These are phyloP conservation scores for Hirundichthys speculiger DNA, from an alignment of 2,113 vertebrate genomes.

Conservation along the genomic window DNA sequence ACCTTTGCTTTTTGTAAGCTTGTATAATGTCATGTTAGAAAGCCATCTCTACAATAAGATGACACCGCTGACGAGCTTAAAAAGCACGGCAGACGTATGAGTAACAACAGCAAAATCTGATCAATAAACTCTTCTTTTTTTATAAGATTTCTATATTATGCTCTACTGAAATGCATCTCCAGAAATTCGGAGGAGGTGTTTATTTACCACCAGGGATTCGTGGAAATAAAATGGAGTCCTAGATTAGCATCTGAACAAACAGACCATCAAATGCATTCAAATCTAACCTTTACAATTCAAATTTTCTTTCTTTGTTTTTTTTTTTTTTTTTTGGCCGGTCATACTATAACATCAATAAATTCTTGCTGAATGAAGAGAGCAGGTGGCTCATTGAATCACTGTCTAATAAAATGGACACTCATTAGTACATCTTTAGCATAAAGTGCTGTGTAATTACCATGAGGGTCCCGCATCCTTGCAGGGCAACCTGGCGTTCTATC, in stretches of 20 bases:
- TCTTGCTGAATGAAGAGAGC: constrained; percentile 46
- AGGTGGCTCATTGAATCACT: constrained; percentile 69
- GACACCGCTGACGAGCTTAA: constrained; percentile 65
- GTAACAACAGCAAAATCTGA: constrained; percentile 58
- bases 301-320: constrained; percentile 3
- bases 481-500: constrained; percentile 40
- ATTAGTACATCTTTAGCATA: constrained; percentile 71
- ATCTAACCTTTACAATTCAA: constrained; percentile 64
- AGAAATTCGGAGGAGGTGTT: constrained; percentile 8
- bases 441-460: constrained; percentile 69
- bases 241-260: constrained; percentile 31
- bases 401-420: constrained; percentile 70
- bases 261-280: constrained; percentile 51
- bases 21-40: constrained; percentile 77
- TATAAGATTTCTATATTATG: constrained; percentile 40
- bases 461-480: constrained; percentile 38
- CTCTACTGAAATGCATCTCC: constrained; percentile 47
- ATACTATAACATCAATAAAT: constrained; percentile 31
- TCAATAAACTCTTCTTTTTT: constrained; percentile 59
- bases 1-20: constrained; percentile 73
- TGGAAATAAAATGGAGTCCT: constrained; percentile 13
- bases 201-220: constrained; percentile 8
- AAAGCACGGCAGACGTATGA: constrained; percentile 43
- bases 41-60: constrained; percentile 67
- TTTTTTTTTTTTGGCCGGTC: neutral